Base-by-base conservation (phyloP, 2,888 invertebrate species). In the Dolomedes plantarius region DNA sequence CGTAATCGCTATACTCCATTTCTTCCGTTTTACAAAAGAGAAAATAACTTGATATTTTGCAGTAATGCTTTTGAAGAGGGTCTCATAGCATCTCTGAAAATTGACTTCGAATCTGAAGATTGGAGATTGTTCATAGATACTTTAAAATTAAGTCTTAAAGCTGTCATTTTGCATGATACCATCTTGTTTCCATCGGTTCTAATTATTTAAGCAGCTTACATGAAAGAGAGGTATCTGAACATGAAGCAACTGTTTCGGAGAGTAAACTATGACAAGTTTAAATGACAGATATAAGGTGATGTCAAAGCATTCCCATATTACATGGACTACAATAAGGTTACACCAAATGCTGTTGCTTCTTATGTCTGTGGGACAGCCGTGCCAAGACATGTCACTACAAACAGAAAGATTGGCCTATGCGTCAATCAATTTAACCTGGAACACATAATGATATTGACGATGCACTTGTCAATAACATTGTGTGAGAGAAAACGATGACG, bases 111-210 rank as follows among this genome's bases (percentile, higher is more conserved):
- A 56, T 56, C 5, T 56, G 16, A 56, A 56, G 56, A 56, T 9
- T 5, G 56, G 56, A 56, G 56, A 56, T 16, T 56, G n/a, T 56
- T 56, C 56, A 56, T 56, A 5, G 56, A 16, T 56, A 56, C 56
- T 56, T 56, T 56, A 16, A 56, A 56, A 16, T 56, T n/a, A 56
- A 56, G 56, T 56, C 56, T 56, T 5, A 56, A 56, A 7, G 56
- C 56, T 56, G 56, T 56, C 56, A 29, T 31, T n/a, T n/a, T n/a
- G n/a, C n/a, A n/a, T n/a, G n/a, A 29, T 67, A 67, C 67, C 67
- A 56, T n/a, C 16, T 56, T 56, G 23, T 16, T 56, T 23, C 56
- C 56, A 56, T 56, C 56, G 5, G 56, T 56, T 56, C 56, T 56
- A 16, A 56, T 56, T 56, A 56, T 56, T 9, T 56, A 56, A 16